A percentile compares a stretch with the other conserved stretches of the same genome.
Evolutionary conservation across 2,797 vertebrate species (phyloP).

Genomic region (Schizopygopsis pylzovi): DNA sequence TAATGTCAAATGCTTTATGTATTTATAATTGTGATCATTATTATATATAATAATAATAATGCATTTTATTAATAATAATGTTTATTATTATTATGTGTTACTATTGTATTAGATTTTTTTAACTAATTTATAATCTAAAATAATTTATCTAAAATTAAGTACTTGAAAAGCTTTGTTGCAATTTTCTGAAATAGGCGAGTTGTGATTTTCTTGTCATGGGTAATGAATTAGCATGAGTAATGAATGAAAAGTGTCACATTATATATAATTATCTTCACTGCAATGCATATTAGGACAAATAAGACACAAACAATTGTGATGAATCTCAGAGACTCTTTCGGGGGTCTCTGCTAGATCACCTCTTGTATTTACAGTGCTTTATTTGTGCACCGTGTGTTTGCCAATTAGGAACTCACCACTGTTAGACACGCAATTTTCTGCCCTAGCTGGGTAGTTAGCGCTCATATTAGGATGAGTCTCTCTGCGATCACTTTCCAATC

Average conservation of each 20-base stretch:
- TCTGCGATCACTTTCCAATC: conserved; percentile 75
- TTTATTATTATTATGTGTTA: not conserved
- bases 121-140: conserved; percentile 21
- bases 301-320: conserved; percentile 40
- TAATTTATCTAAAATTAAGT: conserved; percentile 45
- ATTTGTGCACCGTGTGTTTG: conserved; percentile 74
- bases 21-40: no score
- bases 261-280: conserved; percentile 57
- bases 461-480: conserved; percentile 75
- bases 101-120: not conserved
- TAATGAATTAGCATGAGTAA: conserved; percentile 48
- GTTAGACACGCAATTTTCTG: conserved; percentile 78
- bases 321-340: conserved; percentile 42
- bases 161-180: conserved; percentile 47
- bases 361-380: conserved; percentile 73
- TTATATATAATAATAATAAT: not conserved
- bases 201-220: conserved; percentile 47
- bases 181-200: conserved; percentile 36
- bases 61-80: not conserved
- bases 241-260: conserved; percentile 56
- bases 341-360: conserved; percentile 54
- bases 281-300: conserved; percentile 58
- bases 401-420: conserved; percentile 76
- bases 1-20: no score
- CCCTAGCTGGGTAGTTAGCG: conserved; percentile 72